These are phyloP conservation scores for Netelia virgata DNA, from an alignment of 2,888 invertebrate species.

Conservation along the genomic window DNA sequence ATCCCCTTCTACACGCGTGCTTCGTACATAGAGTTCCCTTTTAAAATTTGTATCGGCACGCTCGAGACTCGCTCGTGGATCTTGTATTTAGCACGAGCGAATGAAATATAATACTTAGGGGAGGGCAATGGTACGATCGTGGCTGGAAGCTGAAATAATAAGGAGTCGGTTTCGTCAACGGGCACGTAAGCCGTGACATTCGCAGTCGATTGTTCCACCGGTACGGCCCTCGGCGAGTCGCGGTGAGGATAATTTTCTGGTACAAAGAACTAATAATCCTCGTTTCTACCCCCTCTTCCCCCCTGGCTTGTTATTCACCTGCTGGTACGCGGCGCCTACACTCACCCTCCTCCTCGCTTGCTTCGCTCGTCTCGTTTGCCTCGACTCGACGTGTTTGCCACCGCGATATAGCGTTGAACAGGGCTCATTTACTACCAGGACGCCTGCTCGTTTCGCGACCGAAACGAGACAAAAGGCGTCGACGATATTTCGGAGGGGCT, in stretches of 20 bases:
- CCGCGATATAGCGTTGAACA: constrained; percentile 47
- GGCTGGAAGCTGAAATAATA: constrained; percentile 9
- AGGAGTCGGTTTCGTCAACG: constrained; percentile 16
- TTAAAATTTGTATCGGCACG: neutral
- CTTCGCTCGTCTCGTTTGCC: constrained; percentile 38
- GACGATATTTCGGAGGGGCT: constrained; percentile 68
- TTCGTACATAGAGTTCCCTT: neutral
- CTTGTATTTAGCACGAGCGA: neutral
- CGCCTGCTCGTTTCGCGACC: constrained; percentile 69
- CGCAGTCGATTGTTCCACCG: constrained; percentile 38
- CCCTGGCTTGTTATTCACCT: constrained; percentile 69
- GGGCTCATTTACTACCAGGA: constrained; percentile 48
- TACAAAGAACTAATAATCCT: constrained; percentile 71
- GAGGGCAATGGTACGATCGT: constrained; percentile 37
- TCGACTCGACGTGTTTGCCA: constrained; percentile 40
- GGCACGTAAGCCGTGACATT: constrained; percentile 44
- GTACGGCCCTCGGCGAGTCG: neutral
- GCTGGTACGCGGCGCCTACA: constrained; percentile 58
- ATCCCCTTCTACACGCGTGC: neutral
- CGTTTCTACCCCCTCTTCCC: constrained; percentile 3
- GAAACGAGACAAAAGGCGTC: constrained; percentile 78
- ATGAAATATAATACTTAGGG: constrained; percentile 25
- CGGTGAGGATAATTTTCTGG: constrained; percentile 63
- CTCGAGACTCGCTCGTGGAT: neutral
- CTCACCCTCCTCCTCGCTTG: constrained; percentile 35